These are phyloP conservation scores for Limnothrissa miodon DNA, from an alignment of 2,113 vertebrate species.

Conservation along the genomic window DNA sequence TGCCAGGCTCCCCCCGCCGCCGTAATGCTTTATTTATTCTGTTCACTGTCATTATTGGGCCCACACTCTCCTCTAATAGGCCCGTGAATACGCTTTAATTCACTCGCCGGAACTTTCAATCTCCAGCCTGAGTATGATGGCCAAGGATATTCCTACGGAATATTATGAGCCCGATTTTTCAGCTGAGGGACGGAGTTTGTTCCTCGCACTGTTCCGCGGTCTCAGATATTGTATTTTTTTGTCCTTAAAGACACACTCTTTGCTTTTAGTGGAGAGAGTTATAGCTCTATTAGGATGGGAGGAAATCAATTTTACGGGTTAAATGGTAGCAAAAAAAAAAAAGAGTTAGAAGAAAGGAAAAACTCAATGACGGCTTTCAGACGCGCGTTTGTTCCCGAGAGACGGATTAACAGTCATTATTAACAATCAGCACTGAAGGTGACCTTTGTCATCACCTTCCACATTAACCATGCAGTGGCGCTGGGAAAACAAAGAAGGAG, in stretches of 20 bases:
- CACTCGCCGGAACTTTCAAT: conserved; percentile 58
- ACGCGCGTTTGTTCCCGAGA: conserved; percentile 67
- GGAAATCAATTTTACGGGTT: conserved; percentile 65
- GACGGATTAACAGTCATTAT: conserved; percentile 66
- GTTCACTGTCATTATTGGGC: conserved; percentile 57
- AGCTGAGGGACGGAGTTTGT: conserved; percentile 54
- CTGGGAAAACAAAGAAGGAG: neutral
- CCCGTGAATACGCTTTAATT: conserved; percentile 68
- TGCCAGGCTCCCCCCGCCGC: conserved; percentile 41
- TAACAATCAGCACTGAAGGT: conserved; percentile 74
- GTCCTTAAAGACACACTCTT: conserved; percentile 56
- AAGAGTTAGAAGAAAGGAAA: conserved; percentile 62
- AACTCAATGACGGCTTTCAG: conserved; percentile 68
- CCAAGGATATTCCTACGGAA: conserved; percentile 63
- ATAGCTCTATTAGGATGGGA: conserved; percentile 75
- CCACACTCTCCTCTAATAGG: conserved; percentile 60
- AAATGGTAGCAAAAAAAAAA: conserved; percentile 69
- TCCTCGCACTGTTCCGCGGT: conserved; percentile 45
- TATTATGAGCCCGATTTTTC: conserved; percentile 74
- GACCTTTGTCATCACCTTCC: conserved; percentile 72
- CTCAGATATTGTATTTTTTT: conserved; percentile 51
- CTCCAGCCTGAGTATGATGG: conserved; percentile 62
- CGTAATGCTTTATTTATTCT: conserved; percentile 64
- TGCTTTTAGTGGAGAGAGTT: conserved; percentile 65
- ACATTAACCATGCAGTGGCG: conserved; percentile 43